Percentiles rank a stretch among this genome's conserved stretches.
Evolutionary conservation across 2,888 invertebrate genomes (phyloP).

Genomic region (Pseudococcus viburni): DNA sequence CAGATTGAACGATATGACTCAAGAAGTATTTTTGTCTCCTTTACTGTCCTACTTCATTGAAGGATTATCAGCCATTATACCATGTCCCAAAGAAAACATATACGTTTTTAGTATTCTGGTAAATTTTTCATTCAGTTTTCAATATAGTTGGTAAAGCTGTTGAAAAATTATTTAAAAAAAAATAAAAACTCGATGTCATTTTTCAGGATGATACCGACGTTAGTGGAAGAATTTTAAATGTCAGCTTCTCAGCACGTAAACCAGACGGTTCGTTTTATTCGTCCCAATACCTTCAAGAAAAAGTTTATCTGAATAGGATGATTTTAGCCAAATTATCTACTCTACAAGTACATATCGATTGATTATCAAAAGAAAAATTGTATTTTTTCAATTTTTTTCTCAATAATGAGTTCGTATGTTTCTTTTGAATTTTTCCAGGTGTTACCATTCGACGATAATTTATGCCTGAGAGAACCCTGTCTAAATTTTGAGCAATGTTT

Average conservation of each 20-base stretch:
- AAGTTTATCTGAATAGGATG: slow-evolving; percentile 92
- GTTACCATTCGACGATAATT: slow-evolving; percentile 94
- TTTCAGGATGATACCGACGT: slow-evolving; percentile 90
- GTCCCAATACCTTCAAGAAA: slow-evolving; percentile 91
- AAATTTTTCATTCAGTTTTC: slow-evolving; percentile 67
- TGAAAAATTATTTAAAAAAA: too few relatives aligned
- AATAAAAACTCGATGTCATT: not conserved
- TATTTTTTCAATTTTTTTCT: too few relatives aligned
- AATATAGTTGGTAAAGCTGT: not conserved
- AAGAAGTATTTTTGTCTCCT: slow-evolving; percentile 91
- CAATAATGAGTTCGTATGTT: not conserved
- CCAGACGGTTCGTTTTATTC: slow-evolving; percentile 88
- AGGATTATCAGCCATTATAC: slow-evolving; percentile 89
- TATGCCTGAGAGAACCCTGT: slow-evolving; percentile 96
- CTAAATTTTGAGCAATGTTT: slow-evolving; percentile 93
- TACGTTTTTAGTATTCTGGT: slow-evolving; percentile 91
- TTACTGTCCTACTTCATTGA: slow-evolving; percentile 89
- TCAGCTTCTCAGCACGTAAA: slow-evolving; percentile 90
- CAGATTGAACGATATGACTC: slow-evolving; percentile 92
- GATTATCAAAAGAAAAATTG: not conserved
- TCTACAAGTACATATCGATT: slow-evolving; percentile 77
- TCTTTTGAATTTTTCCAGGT: slow-evolving; percentile 75
- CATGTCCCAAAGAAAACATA: slow-evolving; percentile 92
- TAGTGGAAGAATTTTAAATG: slow-evolving; percentile 88
- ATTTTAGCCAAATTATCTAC: slow-evolving; percentile 90